These are phyloP conservation scores for Cyprinus carpio DNA, from an alignment of 2,113 vertebrate species.

Conservation along the genomic window DNA sequence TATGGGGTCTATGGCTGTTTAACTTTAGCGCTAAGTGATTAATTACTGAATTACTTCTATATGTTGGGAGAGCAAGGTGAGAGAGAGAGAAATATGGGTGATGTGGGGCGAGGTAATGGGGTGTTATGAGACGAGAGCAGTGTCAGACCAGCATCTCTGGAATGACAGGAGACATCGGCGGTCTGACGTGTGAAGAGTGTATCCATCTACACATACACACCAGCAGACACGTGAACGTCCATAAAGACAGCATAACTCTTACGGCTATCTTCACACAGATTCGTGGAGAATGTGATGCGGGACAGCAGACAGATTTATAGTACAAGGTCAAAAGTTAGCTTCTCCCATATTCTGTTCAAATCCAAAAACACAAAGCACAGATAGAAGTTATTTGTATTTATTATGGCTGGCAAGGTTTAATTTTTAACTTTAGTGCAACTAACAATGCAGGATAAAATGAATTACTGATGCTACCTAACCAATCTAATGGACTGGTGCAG, in stretches of 20 bases:
- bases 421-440: not conserved
- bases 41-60: conserved; percentile 28
- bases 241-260: conserved; percentile 30
- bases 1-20: not conserved
- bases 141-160: not conserved
- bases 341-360: conserved; percentile 41
- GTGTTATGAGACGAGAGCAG: conserved; percentile 37
- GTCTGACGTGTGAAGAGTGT: not conserved
- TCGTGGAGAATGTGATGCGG: conserved; percentile 34
- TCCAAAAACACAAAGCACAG: conserved; percentile 4
- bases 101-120: conserved; percentile 27
- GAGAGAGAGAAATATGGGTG: conserved; percentile 17
- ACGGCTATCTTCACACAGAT: not conserved
- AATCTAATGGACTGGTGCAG: not conserved
- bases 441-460: too few species aligned
- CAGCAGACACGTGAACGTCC: not conserved
- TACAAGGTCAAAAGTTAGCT: conserved; percentile 28
- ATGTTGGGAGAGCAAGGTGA: not conserved
- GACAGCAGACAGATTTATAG: conserved; percentile 40
- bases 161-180: not conserved
- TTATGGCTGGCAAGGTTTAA: not conserved
- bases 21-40: not conserved
- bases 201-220: not conserved
- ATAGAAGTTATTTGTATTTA: not conserved
- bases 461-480: not conserved